Conservation (phyloP, 2,113 vertebrate species). For the Piprites chloris region DNA sequence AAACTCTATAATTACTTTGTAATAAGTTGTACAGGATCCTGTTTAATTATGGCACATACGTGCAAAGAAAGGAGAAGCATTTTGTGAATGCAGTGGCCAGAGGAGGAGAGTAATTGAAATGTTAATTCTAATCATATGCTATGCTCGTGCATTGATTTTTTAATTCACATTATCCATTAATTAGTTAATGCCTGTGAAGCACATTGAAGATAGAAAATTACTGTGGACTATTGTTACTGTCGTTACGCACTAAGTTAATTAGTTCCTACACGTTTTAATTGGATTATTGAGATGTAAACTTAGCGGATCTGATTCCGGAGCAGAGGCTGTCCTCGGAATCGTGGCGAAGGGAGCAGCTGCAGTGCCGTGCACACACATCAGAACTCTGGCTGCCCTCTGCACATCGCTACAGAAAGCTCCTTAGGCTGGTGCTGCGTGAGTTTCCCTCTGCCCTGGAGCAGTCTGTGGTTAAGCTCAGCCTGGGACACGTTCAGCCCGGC, state of each 20-base stretch:
- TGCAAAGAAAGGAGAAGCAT: neutral
- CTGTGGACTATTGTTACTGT: neutral
- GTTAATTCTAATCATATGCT: conserved; percentile 51
- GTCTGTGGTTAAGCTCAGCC: neutral
- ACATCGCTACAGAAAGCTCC: neutral
- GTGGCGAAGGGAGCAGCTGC: neutral
- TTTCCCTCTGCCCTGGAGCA: neutral
- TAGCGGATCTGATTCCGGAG: neutral
- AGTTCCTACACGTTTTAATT: conserved; percentile 22
- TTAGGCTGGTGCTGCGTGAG: neutral
- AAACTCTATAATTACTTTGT: neutral
- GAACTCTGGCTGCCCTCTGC: neutral
- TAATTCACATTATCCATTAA: conserved; percentile 28
- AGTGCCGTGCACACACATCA: neutral
- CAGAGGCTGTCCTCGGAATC: neutral
- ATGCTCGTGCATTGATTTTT: conserved; percentile 45
- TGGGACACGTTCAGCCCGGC: rapidly evolving
- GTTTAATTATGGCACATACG: neutral
- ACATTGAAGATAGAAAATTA: conserved; percentile 2
- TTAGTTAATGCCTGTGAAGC: conserved; percentile 40
- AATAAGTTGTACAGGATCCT: neutral
- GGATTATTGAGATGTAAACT: conserved; percentile 53
- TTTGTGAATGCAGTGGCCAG: conserved; percentile 29
- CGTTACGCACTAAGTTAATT: conserved; percentile 17
- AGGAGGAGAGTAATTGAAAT: conserved; percentile 48